Base-by-base conservation (phyloP, 2,888 invertebrate species). In the Cheilosia grossa region DNA sequence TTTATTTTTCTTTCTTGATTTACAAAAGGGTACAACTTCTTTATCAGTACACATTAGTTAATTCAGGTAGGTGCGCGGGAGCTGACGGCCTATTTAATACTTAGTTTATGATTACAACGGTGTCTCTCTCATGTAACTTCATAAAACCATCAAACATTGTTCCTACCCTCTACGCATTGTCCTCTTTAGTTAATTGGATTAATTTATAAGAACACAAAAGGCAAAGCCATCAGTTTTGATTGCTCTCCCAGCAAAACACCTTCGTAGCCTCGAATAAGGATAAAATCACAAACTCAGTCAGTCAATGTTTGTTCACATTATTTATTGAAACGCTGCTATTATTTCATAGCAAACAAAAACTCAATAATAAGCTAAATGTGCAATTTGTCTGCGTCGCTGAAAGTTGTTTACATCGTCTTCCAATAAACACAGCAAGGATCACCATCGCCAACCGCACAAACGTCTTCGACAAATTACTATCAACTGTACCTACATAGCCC, bases 361-460 rank as follows among this genome's bases (percentile, higher is more conserved):
- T 66, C 64, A 80, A 69, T 79, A 67, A 69, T 83, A 64, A 74
- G 58, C 73, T 61, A 64, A 83, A 63, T 83, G 69, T 73, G 74
- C 64, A 69, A 83, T 83, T 83, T 83, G 69, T 80, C 47, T 5
- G 21, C 49, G 66, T 64, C 67, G 72, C 73, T 73, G 63, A 63
- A 6, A 47, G 44, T 44, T 67, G 67, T 69, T 63, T 54, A 49
- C 74, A 75, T 70, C 64, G 51, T 79, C 63, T 54, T 56, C 49
- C 37, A 42, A 63, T 49, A 75, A 58, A 67, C n/a, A 53, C 24
- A 58, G 59, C 33, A 66, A 53, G 51, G 30, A 77, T 70, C 53
- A 37, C 33, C 37, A 44, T 13, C 17, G 27, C 13, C 37, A 30
- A 70, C 58, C 77, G 37, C 58, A 64, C 40, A 78, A 72, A 79